These are phyloP conservation scores for Andrena minutula DNA, from an alignment of 2,888 invertebrate species.

Conservation along the genomic window DNA sequence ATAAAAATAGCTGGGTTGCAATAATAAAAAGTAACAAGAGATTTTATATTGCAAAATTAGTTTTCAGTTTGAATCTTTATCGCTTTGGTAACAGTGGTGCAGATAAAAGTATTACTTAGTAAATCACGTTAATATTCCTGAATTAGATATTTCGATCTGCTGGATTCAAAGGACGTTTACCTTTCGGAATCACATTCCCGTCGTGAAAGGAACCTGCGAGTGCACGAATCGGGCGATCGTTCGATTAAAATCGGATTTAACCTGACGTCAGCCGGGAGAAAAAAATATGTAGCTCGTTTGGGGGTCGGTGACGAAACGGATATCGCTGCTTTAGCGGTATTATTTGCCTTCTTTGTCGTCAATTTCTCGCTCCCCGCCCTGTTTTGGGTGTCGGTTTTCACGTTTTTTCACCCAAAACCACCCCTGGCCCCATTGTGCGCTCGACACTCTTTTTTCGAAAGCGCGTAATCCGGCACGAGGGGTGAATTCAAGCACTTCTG, in stretches of 20 bases:
- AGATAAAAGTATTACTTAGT: too few relatives aligned
- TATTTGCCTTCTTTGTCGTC: conserved; percentile 82
- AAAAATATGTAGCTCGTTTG: conserved; percentile 50
- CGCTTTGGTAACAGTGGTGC: too few relatives aligned
- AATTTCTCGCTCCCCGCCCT: conserved; percentile 82
- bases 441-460: conserved; percentile 79
- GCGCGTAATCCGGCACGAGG: conserved; percentile 82
- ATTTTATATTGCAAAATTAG: too few relatives aligned
- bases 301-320: conserved; percentile 77
- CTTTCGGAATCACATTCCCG: background rate
- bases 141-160: too few relatives aligned
- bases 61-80: too few relatives aligned
- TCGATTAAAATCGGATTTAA: conserved; percentile 73
- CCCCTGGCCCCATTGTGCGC: conserved; percentile 77
- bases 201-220: conserved; percentile 55
- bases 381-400: conserved; percentile 85
- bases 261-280: conserved; percentile 45
- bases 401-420: conserved; percentile 84
- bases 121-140: too few relatives aligned
- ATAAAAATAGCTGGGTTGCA: too few relatives aligned
- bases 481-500: conserved; percentile 79
- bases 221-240: conserved; percentile 41
- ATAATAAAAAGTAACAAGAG: too few relatives aligned
- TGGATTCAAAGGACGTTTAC: background rate
- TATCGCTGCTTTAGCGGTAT: conserved; percentile 80